Evolutionary conservation across 2,888 invertebrate species (phyloP).

Genomic region (Heliconius charithonia): DNA sequence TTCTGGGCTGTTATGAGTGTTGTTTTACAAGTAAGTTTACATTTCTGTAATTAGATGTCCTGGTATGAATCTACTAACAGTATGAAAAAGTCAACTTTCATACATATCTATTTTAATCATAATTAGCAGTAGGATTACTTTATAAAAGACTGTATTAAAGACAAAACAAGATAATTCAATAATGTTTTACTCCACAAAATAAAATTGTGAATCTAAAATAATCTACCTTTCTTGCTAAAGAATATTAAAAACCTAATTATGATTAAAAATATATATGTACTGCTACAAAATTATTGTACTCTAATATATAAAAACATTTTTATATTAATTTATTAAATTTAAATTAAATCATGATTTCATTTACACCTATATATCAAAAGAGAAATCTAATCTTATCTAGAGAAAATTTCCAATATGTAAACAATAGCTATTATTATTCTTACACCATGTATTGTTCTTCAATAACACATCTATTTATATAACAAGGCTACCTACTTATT

Average conservation of each 20-base stretch:
- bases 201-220: too few species aligned
- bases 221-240: neutral
- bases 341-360: neutral
- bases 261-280: neutral
- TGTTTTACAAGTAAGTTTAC: constrained; percentile 90
- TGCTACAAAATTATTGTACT: neutral
- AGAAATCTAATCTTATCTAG: neutral
- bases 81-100: too few species aligned
- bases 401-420: constrained; percentile 6
- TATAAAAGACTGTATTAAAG: too few species aligned
- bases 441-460: constrained; percentile 5
- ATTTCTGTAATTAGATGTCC: neutral
- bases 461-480: neutral
- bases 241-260: neutral
- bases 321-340: neutral
- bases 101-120: too few species aligned
- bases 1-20: constrained; percentile 99
- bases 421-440: neutral
- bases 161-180: too few species aligned
- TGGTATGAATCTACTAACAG: too few species aligned
- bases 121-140: too few species aligned
- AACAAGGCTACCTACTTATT: neutral
- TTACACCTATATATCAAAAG: neutral
- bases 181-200: too few species aligned
- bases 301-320: too few species aligned